phyloP scores from a whole-genome alignment of 2,888 invertebrate genomes.

The Leucoma salicis region DNA sequence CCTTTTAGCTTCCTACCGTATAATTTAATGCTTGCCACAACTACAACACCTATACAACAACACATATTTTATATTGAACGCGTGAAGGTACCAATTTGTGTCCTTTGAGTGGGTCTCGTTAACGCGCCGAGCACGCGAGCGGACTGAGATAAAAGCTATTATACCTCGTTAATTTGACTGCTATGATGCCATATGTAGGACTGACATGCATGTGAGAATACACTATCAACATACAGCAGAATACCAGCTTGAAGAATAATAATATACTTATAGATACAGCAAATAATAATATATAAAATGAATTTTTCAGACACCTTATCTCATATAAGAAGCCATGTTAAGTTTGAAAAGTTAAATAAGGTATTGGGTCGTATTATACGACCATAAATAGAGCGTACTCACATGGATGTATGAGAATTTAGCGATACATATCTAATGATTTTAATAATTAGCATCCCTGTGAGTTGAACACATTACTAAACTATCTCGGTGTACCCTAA shows the following conservation, averaged over 20 bases:
- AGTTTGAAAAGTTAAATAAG: background rate
- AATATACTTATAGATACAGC: too few species aligned
- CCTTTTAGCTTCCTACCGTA: background rate
- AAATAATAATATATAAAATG: background rate
- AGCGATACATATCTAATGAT: too few species aligned
- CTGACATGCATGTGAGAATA: background rate
- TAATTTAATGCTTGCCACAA: conserved; percentile 4
- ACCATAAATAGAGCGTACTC: background rate
- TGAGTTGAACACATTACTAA: too few species aligned
- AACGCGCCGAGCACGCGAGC: conserved; percentile 33
- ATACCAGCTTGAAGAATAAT: background rate
- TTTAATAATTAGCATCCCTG: too few species aligned
- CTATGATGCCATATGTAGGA: conserved; percentile 26
- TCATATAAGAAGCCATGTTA: background rate
- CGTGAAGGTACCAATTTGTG: conserved; percentile 28
- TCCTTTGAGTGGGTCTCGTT: conserved; percentile 39
- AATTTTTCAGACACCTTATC: background rate
- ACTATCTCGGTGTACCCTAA: too few species aligned
- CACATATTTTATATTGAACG: conserved; percentile 18
- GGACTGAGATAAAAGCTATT: conserved; percentile 41
- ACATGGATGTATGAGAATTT: background rate
- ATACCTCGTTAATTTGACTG: conserved; percentile 39
- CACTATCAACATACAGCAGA: background rate
- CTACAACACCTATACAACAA: conserved; percentile 6
- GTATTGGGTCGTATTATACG: background rate